Base-by-base conservation (phyloP, 2,888 invertebrate genomes). In the Nemurella pictetii region DNA sequence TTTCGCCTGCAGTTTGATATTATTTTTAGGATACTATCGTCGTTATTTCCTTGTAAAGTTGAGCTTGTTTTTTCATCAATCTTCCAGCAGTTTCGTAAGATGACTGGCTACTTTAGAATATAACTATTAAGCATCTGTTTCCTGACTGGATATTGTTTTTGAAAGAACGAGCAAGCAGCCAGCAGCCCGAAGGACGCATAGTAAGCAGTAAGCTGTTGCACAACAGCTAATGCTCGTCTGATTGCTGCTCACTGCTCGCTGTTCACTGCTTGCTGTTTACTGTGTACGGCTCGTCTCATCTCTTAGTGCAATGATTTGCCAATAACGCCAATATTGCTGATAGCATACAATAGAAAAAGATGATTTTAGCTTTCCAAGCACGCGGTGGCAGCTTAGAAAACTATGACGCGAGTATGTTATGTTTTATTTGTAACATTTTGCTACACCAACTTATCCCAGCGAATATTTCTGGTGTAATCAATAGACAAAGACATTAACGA, bases 41-140 rank as follows among this genome's bases (percentile, higher is more conserved):
- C 82, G 26, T 82, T 82, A 82, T 82, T 82, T 82, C 27, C 82
- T 72, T 72, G 82, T 72, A 36, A 36, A 72, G 82, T 72, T 72
- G 3, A 36, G 27, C 73, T 82, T 72, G 55, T 36, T 80, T 26
- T 81, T 28, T 72, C 82, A 82, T 82, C 82, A 82, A 82, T 82
- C 82, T 82, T 82, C 82, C 72, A 81, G 55, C 82, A 82, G 72
- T 36, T 82, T 82, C n/a, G 55, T 28, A 36, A 35, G 55, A 82
- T 72, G 82, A 82, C 82, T 55, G 20, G 82, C 82, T 30, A 82
- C 72, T 82, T 82, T 82, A 25, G 28, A 20, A 35, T 30, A 82
- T 36, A 82, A 28, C 72, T 72, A 72, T 55, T 55, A 55, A 55
- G 29, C 82, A 82, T 55, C 82, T 82, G 82, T 82, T 36, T 82